Percentiles rank a stretch among this genome's conserved stretches.
Evolutionary conservation across 2,888 invertebrate species (phyloP).

Genomic region (Agelastica alni): DNA sequence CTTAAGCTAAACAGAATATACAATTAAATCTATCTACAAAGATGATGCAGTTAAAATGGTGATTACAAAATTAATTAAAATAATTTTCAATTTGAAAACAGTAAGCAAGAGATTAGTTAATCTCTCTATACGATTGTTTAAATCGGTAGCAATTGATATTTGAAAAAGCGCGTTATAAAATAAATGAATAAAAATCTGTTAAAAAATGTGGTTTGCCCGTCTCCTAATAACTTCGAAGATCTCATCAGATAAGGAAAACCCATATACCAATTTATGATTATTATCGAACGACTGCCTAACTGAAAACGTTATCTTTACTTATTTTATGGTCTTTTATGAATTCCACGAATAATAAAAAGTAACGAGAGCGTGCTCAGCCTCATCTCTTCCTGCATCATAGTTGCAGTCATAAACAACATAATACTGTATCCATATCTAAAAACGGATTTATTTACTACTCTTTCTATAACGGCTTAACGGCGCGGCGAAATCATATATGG

Average conservation of each 20-base stretch:
- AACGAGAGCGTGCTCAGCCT: constrained; percentile 53
- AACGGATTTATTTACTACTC: constrained; percentile 50
- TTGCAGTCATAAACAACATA: constrained; percentile 51
- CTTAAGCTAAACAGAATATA: too few species aligned
- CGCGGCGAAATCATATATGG: constrained; percentile 47
- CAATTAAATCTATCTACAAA: too few species aligned
- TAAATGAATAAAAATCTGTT: constrained; percentile 11
- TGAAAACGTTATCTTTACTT: constrained; percentile 45
- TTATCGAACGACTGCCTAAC: constrained; percentile 41
- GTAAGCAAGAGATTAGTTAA: too few species aligned
- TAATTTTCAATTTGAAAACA: too few species aligned
- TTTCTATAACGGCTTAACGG: constrained; percentile 48
- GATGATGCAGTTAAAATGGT: too few species aligned
- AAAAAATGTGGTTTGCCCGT: constrained; percentile 15
- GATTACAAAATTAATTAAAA: too few species aligned
- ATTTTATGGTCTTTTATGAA: constrained; percentile 48
- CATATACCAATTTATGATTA: constrained; percentile 46
- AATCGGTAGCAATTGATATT: constrained; percentile 4
- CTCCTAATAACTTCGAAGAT: constrained; percentile 21
- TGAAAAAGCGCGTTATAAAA: constrained; percentile 7
- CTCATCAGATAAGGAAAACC: constrained; percentile 29
- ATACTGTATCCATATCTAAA: constrained; percentile 54
- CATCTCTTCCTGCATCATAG: constrained; percentile 52
- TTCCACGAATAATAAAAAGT: constrained; percentile 55
- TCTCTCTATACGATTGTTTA: too few species aligned